Evolutionary conservation across 2,113 vertebrate genomes (phyloP), one percentile per base, ranked within the genome.

Genomic region (Noctilio leporinus): DNA sequence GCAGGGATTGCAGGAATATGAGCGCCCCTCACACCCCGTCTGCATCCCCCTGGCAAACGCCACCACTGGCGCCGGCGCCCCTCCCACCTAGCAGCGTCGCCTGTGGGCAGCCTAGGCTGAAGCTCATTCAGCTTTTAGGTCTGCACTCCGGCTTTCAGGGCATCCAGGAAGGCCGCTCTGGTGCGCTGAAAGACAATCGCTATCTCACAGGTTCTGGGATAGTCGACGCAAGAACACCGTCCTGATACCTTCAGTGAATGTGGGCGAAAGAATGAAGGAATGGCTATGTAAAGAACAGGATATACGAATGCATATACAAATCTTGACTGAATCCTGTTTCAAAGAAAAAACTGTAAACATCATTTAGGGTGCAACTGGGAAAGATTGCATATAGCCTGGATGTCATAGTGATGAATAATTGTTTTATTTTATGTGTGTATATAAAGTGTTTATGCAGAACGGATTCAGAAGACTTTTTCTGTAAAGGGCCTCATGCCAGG

Each of bases 101-200:
- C 30, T 19, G 3, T 14, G 49, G 64, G 26, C 75, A 40, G 4
- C 10, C 62, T n/a, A 49, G 26, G 15, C 40, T 4, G 19, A 26
- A 35, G 40, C 20, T 87, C 7, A 2, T 10, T 28, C 45, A 81
- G 84, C 65, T 43, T 72, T 55, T 26, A 26, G 51, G 51, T 33
- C 64, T 20, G 11, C 10, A 9, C 7, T 30, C 10, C 6, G 0
- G 76, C 53, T 19, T 2, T 53, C 80, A 43, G 43, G 67, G 35
- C 30, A 5, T 6, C 11, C 4, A 49, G 4, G 72, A 17, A 43
- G 45, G 10, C 16, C 2, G 2, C 11, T 4, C 11, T 28, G 17
- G 53, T 28, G 43, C n/a, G 15, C 22, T 2, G 14, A 64, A 24
- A 43, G 28, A 57, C 14, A n/a, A 5, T 78, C 22, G 0, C 1